phyloP scores from a whole-genome alignment of 1,140 invertebrate species.

The Nylanderia fulva region DNA sequence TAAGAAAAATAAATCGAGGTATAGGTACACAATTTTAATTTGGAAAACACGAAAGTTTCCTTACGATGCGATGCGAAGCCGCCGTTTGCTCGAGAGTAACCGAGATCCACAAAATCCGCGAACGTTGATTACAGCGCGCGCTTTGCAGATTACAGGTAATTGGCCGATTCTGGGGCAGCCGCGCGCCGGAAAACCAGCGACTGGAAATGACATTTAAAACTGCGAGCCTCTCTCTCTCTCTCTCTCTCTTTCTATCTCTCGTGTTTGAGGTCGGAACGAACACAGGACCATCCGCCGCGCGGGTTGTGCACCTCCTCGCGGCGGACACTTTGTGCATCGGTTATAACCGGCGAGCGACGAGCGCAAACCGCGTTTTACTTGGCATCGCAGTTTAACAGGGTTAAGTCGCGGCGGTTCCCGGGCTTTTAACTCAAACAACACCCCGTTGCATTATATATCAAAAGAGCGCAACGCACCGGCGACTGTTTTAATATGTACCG shows the following conservation, averaged over 20 bases:
- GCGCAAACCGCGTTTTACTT: constrained; percentile 86
- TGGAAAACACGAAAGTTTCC: neutral
- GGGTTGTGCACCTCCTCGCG: constrained; percentile 45
- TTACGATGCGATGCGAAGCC: neutral
- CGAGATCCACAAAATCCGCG: constrained; percentile 33
- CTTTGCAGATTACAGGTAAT: constrained; percentile 59
- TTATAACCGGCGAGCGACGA: constrained; percentile 82
- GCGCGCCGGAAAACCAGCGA: constrained; percentile 29
- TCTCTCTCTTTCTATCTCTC: constrained; percentile 4
- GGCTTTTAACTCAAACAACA: constrained; percentile 86
- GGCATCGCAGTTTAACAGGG: constrained; percentile 86
- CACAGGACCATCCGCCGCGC: constrained; percentile 50
- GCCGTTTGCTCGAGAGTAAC: constrained; percentile 29
- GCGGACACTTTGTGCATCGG: constrained; percentile 84
- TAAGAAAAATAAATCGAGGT: neutral
- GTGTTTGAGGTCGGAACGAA: constrained; percentile 61
- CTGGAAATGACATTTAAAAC: constrained; percentile 60
- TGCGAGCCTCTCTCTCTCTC: neutral
- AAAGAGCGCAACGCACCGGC: constrained; percentile 82
- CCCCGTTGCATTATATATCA: constrained; percentile 85
- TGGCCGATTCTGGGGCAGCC: constrained; percentile 40
- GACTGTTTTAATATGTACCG: constrained; percentile 85
- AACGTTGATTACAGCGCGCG: constrained; percentile 55
- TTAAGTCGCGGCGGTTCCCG: constrained; percentile 84
- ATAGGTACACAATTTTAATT: neutral